A percentile compares a stretch with the other conserved stretches of the same genome.
phyloP scores from a whole-genome alignment of 2,113 vertebrate genomes.

The Turdus rufiventris region DNA sequence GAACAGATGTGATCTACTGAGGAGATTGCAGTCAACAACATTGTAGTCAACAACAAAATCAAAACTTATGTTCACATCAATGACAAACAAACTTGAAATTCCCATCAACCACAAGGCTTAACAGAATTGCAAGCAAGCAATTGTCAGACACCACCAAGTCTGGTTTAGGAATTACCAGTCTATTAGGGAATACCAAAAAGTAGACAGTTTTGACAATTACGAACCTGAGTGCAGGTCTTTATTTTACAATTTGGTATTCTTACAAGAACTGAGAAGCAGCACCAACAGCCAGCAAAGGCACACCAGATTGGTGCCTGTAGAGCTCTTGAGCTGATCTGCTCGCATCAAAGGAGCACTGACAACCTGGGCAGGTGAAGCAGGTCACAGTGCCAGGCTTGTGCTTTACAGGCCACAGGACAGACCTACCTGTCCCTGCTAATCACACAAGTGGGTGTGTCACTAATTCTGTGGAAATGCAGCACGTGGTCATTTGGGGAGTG shows the following conservation, averaged over 20 bases:
- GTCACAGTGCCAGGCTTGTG: background rate
- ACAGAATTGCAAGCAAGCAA: background rate
- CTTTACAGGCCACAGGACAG: background rate
- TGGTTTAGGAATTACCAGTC: background rate
- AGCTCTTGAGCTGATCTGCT: background rate
- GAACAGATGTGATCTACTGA: background rate
- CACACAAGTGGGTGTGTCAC: fast-evolving
- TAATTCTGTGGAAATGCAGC: background rate
- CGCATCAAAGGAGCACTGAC: background rate
- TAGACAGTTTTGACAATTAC: background rate
- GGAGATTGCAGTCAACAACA: background rate
- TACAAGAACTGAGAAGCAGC: background rate
- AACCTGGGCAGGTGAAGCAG: background rate
- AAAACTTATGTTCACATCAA: background rate
- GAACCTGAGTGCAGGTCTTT: background rate
- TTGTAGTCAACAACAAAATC: background rate
- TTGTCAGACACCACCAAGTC: background rate
- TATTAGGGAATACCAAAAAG: background rate
- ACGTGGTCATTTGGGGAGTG: background rate
- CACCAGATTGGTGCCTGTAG: background rate
- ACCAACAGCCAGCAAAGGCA: background rate
- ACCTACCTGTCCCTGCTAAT: too few species aligned
- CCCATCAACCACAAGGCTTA: background rate
- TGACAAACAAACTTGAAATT: background rate
- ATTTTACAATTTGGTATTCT: background rate